These are phyloP conservation scores for Sisyra nigra DNA, from an alignment of 2,888 invertebrate species.

Conservation along the genomic window DNA sequence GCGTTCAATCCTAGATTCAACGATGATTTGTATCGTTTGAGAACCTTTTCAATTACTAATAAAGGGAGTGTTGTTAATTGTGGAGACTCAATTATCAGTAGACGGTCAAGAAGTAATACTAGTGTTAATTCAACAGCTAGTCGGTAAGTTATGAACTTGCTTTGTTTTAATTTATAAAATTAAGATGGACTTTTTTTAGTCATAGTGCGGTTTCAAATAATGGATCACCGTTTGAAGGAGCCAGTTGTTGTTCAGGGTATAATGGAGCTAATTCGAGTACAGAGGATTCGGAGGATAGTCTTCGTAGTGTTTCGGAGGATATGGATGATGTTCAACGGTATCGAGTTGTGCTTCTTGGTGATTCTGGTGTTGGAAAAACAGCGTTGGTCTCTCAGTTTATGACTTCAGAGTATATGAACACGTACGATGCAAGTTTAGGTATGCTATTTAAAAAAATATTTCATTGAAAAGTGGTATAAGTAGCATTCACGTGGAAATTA, in stretches of 20 bases:
- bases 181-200: slow-evolving; percentile 26
- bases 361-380: slow-evolving; percentile 80
- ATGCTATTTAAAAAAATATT: slow-evolving; percentile 23
- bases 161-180: neutral
- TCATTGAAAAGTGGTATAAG: neutral
- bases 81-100: slow-evolving; percentile 75
- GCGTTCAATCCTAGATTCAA: slow-evolving; percentile 71
- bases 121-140: slow-evolving; percentile 75
- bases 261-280: slow-evolving; percentile 64
- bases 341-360: slow-evolving; percentile 69
- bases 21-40: slow-evolving; percentile 68
- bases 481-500: too few relatives aligned
- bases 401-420: slow-evolving; percentile 92
- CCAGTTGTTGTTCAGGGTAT: slow-evolving; percentile 67
- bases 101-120: slow-evolving; percentile 72
- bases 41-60: slow-evolving; percentile 76
- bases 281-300: slow-evolving; percentile 38
- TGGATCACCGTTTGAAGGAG: slow-evolving; percentile 68
- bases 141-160: slow-evolving; percentile 34
- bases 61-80: slow-evolving; percentile 81
- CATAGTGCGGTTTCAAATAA: slow-evolving; percentile 53
- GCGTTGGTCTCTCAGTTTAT: slow-evolving; percentile 84
- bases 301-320: slow-evolving; percentile 32
- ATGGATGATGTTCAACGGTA: slow-evolving; percentile 56
- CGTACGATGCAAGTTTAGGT: slow-evolving; percentile 84